Conservation (phyloP, 2,888 invertebrate genomes). For the Chromoteleia sp. region DNA sequence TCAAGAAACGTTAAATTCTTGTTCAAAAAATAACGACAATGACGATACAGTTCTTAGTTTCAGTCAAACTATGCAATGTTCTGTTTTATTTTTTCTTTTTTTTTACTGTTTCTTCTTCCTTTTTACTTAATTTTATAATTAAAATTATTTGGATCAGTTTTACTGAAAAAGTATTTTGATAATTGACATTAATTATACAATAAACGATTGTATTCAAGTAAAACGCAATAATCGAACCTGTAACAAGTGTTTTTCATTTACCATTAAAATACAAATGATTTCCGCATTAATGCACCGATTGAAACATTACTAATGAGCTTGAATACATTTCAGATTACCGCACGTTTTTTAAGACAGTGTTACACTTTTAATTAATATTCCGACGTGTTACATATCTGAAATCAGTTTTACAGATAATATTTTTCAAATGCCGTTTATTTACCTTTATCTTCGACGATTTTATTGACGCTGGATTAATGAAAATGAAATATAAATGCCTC, state of each 20-base stretch:
- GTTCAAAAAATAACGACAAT: no score
- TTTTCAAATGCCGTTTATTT: not conserved
- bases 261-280: constrained; percentile 37
- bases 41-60: no score
- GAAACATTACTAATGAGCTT: constrained; percentile 27
- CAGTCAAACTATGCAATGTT: no score
- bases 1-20: not conserved
- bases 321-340: constrained; percentile 43
- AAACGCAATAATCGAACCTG: constrained; percentile 29
- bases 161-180: not conserved
- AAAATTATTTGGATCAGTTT: no score
- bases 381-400: constrained; percentile 22
- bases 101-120: no score
- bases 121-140: no score
- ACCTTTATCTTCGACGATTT: not conserved
- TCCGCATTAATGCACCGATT: constrained; percentile 42
- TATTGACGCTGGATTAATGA: not conserved
- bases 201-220: not conserved
- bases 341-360: constrained; percentile 29
- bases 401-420: not conserved
- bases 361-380: constrained; percentile 25
- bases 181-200: no score
- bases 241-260: constrained; percentile 36
- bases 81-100: no score
- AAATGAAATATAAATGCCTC: not conserved